A percentile compares a stretch with the other conserved stretches of the same genome.
These are phyloP conservation scores for Triops longicaudatus DNA, from an alignment of 1,140 invertebrate species.

Conservation along the genomic window DNA sequence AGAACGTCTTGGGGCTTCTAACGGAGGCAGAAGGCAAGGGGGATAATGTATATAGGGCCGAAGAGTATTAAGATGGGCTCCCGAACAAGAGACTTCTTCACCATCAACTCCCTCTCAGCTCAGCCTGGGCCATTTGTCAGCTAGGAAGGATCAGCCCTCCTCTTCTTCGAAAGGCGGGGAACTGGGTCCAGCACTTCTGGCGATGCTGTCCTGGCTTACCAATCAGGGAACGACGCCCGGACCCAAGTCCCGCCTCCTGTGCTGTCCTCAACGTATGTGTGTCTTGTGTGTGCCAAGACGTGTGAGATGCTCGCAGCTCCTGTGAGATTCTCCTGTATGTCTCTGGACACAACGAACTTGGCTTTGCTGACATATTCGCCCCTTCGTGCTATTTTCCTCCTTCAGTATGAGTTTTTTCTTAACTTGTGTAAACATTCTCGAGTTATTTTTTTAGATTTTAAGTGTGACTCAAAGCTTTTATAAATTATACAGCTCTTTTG, in stretches of 20 bases:
- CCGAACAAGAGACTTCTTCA: neutral
- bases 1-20: neutral
- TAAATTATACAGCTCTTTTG: too few species aligned
- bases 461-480: too few species aligned
- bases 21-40: neutral
- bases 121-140: constrained; percentile 1
- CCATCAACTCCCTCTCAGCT: neutral
- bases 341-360: too few species aligned
- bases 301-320: neutral
- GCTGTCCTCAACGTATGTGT: neutral
- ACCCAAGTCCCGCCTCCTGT: neutral
- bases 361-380: too few species aligned
- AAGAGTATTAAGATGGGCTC: neutral
- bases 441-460: too few species aligned
- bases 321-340: neutral
- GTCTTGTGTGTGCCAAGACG: neutral
- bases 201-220: neutral
- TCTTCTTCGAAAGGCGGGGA: constrained; percentile 5
- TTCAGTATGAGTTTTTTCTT: too few species aligned
- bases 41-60: neutral
- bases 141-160: neutral
- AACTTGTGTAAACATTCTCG: too few species aligned
- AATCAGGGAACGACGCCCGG: neutral
- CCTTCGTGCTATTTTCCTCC: too few species aligned
- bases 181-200: neutral